Evolutionary conservation across 2,888 invertebrate genomes (phyloP), one percentile per base, ranked within the genome.

Genomic region (Phortica okadai): DNA sequence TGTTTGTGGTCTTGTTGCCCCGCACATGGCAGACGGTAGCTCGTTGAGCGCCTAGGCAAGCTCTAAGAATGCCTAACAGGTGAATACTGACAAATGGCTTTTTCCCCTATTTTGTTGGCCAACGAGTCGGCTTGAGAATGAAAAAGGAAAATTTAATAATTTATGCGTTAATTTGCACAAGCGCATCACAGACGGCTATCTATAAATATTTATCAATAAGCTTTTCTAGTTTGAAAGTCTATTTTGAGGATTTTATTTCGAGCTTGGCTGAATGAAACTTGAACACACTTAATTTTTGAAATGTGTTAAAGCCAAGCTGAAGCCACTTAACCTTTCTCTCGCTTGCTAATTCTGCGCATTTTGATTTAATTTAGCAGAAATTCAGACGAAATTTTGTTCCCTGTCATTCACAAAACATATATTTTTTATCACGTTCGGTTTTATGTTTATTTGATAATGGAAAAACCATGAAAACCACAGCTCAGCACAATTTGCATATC

Each of bases 291-390:
- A 6, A 8, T 45, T 50, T 50, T 8, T 6, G 8, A 14, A 50
- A 50, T 50, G 45, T 45, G 50, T 8, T 50, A 50, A 50, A 11
- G 50, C 10, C 6, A 45, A 45, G 45, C 10, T 45, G 6, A 45
- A 45, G 45, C 45, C 45, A 45, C 45, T 45, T 45, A 45, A 45
- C n/a, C 2, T 58, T 58, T 58, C n/a, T 11, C 58, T 6, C 58
- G 42, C 42, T 67, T 42, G 66, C 66, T 33, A 25, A 8, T 50
- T 21, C 50, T 45, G 45, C 70, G 70, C 54, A 70, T 33, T 41
- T 66, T 1, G 41, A 70, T 54, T 72, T 72, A 56, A 56, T 72
- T 72, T 56, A 56, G 54, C 54, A 54, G 33, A 70, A 70, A 54
- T 70, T 10, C 54, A 70, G 54, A 70, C 14, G 50, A 59, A 16